phyloP scores from a whole-genome alignment of 2,797 vertebrate genomes.

The Rousettus madagascariensis region DNA sequence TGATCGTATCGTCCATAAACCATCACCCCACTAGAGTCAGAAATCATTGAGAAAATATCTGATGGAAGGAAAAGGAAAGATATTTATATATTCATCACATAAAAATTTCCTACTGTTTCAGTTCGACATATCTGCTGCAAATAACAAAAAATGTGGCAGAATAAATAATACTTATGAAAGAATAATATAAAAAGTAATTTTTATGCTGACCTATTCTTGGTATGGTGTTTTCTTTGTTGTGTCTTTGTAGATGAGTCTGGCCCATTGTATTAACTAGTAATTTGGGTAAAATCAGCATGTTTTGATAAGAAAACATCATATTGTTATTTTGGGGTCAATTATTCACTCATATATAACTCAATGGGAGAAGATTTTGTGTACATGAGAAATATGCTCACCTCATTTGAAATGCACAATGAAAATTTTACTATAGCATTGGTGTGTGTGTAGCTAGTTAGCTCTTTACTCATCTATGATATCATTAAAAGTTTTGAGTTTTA shows the following conservation, averaged over 20 bases:
- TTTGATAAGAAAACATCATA: slow-evolving; percentile 64
- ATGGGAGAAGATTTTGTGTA: background rate
- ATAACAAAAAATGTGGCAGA: background rate
- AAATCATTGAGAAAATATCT: slow-evolving; percentile 99
- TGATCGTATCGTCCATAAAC: slow-evolving; percentile 94
- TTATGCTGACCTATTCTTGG: slow-evolving; percentile 43
- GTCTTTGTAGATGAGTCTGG: slow-evolving; percentile 56
- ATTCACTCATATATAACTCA: background rate
- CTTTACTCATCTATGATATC: background rate
- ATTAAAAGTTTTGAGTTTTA: background rate
- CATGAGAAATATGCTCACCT: background rate
- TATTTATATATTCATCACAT: background rate
- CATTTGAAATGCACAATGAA: slow-evolving; percentile 52
- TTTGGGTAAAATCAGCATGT: slow-evolving; percentile 69
- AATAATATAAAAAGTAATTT: slow-evolving; percentile 57
- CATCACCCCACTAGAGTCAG: slow-evolving; percentile 95
- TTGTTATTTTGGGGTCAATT: slow-evolving; percentile 67
- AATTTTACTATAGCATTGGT: background rate
- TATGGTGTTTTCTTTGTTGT: background rate
- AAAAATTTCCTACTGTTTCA: background rate
- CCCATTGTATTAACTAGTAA: slow-evolving; percentile 19
- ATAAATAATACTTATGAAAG: background rate
- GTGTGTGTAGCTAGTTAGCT: background rate
- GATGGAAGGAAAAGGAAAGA: slow-evolving; percentile 60
- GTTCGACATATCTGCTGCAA: background rate